Percentiles rank a stretch among this genome's conserved stretches.
These are phyloP conservation scores for Hyposmocoma kahamanoa DNA, from an alignment of 1,140 invertebrate species.

Conservation along the genomic window DNA sequence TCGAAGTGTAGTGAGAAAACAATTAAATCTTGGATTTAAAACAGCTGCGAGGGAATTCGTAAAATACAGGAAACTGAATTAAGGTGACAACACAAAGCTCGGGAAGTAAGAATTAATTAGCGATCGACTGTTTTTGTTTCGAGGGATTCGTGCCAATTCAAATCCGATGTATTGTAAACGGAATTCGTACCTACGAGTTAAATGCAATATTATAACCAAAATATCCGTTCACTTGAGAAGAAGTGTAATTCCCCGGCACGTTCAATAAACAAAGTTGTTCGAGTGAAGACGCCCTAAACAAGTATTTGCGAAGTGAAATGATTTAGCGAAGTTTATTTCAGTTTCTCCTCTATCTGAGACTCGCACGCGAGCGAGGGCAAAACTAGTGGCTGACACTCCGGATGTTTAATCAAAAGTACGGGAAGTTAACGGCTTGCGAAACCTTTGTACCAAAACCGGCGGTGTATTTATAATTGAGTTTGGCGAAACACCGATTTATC, in stretches of 20 bases:
- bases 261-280: slow-evolving; percentile 3
- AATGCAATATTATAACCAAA: too few relatives aligned
- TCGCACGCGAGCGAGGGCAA: background rate
- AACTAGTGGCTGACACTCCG: slow-evolving; percentile 14
- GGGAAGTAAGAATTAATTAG: background rate
- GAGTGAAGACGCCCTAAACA: slow-evolving; percentile 22
- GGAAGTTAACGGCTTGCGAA: slow-evolving; percentile 8
- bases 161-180: too few relatives aligned
- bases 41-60: too few relatives aligned
- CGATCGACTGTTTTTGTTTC: background rate
- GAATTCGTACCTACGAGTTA: too few relatives aligned
- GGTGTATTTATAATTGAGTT: slow-evolving; percentile 3
- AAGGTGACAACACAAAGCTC: too few relatives aligned
- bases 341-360: slow-evolving; percentile 13
- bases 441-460: slow-evolving; percentile 3
- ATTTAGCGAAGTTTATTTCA: slow-evolving; percentile 30
- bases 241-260: background rate
- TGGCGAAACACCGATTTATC: slow-evolving; percentile 2
- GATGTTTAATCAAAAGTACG: slow-evolving; percentile 22
- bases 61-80: too few relatives aligned
- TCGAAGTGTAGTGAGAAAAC: too few relatives aligned
- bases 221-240: too few relatives aligned
- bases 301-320: slow-evolving; percentile 43
- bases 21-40: too few relatives aligned
- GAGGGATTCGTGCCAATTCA: background rate